Evolutionary conservation across 1,140 invertebrate species (phyloP).

Genomic region (Mesaphorura yosii): DNA sequence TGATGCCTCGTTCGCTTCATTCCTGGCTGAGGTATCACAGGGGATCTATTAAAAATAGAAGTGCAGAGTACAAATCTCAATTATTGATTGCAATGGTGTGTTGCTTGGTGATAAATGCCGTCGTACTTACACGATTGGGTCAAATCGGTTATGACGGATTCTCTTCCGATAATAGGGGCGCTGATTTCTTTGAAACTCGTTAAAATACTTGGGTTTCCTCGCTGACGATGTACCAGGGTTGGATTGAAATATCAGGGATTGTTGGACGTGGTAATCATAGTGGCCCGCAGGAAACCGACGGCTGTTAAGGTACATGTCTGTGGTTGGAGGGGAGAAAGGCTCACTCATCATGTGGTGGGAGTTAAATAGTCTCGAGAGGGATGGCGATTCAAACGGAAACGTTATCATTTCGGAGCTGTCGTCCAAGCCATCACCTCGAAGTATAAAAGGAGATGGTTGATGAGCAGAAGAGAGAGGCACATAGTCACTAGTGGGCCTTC

Average conservation of each 20-base stretch:
- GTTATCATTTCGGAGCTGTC: slow-evolving; percentile 8
- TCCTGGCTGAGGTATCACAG: slow-evolving; percentile 37
- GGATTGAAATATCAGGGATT: slow-evolving; percentile 15
- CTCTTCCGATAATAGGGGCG: too few species aligned
- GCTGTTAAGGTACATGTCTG: background rate
- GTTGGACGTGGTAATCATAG: slow-evolving; percentile 3
- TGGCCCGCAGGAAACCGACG: slow-evolving; percentile 5
- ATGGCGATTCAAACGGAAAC: slow-evolving; percentile 24
- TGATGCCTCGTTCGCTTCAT: slow-evolving; percentile 2
- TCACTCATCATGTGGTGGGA: slow-evolving; percentile 13
- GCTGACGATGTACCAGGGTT: background rate
- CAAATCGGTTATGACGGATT: slow-evolving; percentile 34
- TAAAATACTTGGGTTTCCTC: too few species aligned
- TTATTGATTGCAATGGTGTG: too few species aligned
- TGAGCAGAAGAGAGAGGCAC: slow-evolving; percentile 16
- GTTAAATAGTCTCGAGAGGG: background rate
- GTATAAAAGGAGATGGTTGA: slow-evolving; percentile 15
- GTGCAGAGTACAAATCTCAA: slow-evolving; percentile 83
- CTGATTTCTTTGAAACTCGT: too few species aligned
- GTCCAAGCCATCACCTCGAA: slow-evolving; percentile 11
- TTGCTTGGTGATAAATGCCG: too few species aligned
- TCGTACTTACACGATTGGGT: too few species aligned
- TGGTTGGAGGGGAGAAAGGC: slow-evolving; percentile 26
- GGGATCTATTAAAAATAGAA: slow-evolving; percentile 55
- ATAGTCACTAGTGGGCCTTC: too few species aligned